phyloP scores from a whole-genome alignment of 2,888 invertebrate species.

The Sinopyrophorus schimmeli region DNA sequence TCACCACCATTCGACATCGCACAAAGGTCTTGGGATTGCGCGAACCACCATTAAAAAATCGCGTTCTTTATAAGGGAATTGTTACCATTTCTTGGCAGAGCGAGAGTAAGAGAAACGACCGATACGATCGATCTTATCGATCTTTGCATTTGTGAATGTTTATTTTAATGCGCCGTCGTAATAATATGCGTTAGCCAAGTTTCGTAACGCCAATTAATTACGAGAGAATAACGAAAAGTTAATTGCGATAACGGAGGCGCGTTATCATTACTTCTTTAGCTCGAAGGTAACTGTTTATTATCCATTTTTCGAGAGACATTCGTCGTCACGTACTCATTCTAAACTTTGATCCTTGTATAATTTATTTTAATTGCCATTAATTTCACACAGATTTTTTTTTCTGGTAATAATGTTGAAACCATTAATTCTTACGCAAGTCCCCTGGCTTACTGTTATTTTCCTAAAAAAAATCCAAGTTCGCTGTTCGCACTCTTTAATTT shows the following conservation, averaged over 20 bases:
- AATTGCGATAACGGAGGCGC: neutral
- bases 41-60: neutral
- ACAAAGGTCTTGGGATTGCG: constrained; percentile 18
- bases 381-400: constrained; percentile 14
- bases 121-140: constrained; percentile 14
- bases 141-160: constrained; percentile 15
- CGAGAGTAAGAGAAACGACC: constrained; percentile 2
- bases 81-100: constrained; percentile 17
- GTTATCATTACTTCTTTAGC: constrained; percentile 2
- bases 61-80: constrained; percentile 6
- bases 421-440: constrained; percentile 16
- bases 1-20: constrained; percentile 67
- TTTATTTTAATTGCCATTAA: constrained; percentile 16
- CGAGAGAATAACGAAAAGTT: neutral
- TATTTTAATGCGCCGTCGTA: constrained; percentile 11
- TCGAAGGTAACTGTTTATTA: constrained; percentile 10
- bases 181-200: constrained; percentile 11
- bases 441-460: constrained; percentile 11
- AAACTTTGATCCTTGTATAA: constrained; percentile 12
- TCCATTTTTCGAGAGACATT: constrained; percentile 6
- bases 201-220: constrained; percentile 12
- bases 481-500: too few relatives aligned
- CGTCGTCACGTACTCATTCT: constrained; percentile 3
- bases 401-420: constrained; percentile 10
- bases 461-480: too few relatives aligned